These are phyloP conservation scores for Boleophthalmus pectinirostris DNA, from an alignment of 2,113 vertebrate genomes.

Conservation along the genomic window DNA sequence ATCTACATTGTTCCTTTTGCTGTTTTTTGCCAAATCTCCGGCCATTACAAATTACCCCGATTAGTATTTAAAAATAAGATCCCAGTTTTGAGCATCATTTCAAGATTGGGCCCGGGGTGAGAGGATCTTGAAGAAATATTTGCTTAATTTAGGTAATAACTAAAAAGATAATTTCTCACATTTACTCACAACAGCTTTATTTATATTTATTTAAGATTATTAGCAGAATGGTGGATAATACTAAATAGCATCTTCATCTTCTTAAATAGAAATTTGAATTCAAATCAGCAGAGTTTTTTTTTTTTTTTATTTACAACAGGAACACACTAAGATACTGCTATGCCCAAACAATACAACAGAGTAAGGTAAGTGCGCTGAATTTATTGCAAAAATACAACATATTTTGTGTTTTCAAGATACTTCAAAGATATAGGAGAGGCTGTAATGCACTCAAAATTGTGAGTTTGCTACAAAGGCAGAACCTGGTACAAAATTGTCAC, in stretches of 20 bases:
- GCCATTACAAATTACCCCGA: constrained; percentile 27
- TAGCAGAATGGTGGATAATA: not conserved
- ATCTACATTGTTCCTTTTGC: constrained; percentile 34
- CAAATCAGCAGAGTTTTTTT: too few species aligned
- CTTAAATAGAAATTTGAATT: not conserved
- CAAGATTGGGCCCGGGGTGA: not conserved
- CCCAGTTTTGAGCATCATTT: constrained; percentile 8
- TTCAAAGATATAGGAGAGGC: not conserved
- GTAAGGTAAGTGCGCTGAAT: constrained; percentile 22
- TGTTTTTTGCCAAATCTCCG: constrained; percentile 25
- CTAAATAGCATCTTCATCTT: too few species aligned
- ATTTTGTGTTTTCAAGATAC: not conserved
- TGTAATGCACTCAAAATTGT: not conserved
- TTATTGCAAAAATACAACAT: constrained; percentile 2
- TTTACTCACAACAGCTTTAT: too few species aligned
- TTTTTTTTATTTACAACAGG: not conserved
- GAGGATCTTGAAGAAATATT: not conserved
- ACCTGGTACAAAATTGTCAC: not conserved
- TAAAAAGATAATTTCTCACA: too few species aligned
- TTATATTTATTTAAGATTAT: not conserved
- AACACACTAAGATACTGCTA: not conserved
- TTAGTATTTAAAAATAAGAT: constrained; percentile 37
- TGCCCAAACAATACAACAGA: not conserved
- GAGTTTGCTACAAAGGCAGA: not conserved
- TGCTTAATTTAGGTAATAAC: too few species aligned